Percentiles rank a stretch among this genome's conserved stretches.
Evolutionary conservation across 2,888 invertebrate species (phyloP).

Genomic region (Apamea epomidion): DNA sequence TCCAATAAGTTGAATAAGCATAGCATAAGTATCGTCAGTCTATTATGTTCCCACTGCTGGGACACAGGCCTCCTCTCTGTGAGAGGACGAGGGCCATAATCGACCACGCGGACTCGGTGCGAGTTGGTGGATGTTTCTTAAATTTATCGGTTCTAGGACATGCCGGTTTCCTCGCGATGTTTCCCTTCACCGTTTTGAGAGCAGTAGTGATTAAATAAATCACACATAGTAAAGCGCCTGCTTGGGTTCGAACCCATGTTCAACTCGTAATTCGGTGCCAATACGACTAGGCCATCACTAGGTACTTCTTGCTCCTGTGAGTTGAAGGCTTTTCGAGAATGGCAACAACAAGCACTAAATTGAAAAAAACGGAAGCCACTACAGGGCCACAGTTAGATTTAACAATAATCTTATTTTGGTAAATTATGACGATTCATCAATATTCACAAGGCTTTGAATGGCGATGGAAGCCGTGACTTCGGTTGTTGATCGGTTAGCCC

Average conservation of each 20-base stretch:
- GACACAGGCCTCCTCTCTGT: not conserved
- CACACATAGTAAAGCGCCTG: not conserved
- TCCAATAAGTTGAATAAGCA: not conserved
- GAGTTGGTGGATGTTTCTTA: not conserved
- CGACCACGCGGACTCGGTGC: too few species aligned
- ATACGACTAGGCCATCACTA: not conserved
- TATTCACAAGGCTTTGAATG: constrained; percentile 8
- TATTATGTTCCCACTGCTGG: too few species aligned
- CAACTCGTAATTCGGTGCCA: not conserved
- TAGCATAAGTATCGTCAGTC: not conserved
- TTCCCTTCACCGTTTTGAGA: not conserved
- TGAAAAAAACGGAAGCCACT: not conserved
- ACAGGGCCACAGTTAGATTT: constrained; percentile 2
- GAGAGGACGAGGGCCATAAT: not conserved
- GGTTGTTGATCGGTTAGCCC: not conserved
- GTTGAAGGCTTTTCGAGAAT: constrained; percentile 5
- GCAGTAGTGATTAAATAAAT: not conserved
- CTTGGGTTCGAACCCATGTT: not conserved
- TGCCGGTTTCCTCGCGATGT: not conserved
- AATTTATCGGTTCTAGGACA: not conserved
- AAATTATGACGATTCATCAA: constrained; percentile 28
- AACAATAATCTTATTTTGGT: constrained; percentile 23
- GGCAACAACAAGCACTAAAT: constrained; percentile 4
- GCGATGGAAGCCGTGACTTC: not conserved
- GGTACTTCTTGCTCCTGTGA: not conserved